phyloP scores from a whole-genome alignment of 2,797 vertebrate genomes.

The Eleutherodactylus coqui region DNA sequence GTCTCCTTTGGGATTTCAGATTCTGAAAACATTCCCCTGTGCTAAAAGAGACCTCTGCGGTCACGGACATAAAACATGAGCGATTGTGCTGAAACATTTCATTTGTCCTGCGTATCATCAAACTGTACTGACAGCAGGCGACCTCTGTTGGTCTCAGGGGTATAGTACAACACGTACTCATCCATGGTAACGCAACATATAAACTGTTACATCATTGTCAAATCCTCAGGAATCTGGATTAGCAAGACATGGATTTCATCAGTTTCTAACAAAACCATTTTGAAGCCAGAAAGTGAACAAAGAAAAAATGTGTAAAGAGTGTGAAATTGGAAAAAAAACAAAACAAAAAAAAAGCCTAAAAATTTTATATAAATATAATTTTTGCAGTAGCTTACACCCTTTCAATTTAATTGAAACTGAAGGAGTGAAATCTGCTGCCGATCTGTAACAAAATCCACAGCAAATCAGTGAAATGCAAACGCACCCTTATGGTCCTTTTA shows the following conservation, averaged over 20 bases:
- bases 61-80: constrained; percentile 37
- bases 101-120: constrained; percentile 41
- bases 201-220: background rate
- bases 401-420: too few relatives aligned
- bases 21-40: constrained; percentile 33
- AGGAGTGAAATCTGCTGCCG: too few relatives aligned
- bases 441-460: too few relatives aligned
- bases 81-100: constrained; percentile 27
- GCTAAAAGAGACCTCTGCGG: constrained; percentile 25
- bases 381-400: too few relatives aligned
- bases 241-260: constrained; percentile 12
- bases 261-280: background rate
- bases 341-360: too few relatives aligned
- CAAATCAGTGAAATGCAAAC: too few relatives aligned
- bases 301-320: background rate
- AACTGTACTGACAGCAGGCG: constrained; percentile 31
- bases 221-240: background rate
- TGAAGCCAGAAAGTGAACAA: background rate
- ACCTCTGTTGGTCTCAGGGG: constrained; percentile 41
- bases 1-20: constrained; percentile 31
- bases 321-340: background rate
- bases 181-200: constrained; percentile 34
- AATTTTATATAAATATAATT: too few relatives aligned
- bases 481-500: too few relatives aligned
- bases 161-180: constrained; percentile 29